A percentile compares a stretch with the other conserved stretches of the same genome.
phyloP scores from a whole-genome alignment of 2,113 vertebrate species.

The Sebastes fasciatus region DNA sequence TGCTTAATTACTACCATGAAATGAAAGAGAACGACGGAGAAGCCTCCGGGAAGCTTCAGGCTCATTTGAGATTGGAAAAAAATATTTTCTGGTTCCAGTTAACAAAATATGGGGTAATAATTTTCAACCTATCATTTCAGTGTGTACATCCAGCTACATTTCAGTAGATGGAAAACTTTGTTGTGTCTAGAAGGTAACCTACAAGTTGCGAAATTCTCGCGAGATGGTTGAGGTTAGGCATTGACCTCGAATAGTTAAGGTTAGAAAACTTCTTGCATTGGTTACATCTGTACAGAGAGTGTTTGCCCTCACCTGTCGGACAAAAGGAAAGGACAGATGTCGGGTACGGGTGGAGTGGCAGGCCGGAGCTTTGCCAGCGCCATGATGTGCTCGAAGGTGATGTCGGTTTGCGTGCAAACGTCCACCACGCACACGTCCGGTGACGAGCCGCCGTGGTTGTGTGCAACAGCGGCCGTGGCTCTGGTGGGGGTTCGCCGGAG shows the following conservation, averaged over 20 bases:
- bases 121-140: not conserved
- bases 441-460: slow-evolving; percentile 54
- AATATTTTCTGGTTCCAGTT: not conserved
- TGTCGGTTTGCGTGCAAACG: slow-evolving; percentile 95
- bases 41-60: slow-evolving; percentile 7
- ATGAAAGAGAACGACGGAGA: slow-evolving; percentile 23
- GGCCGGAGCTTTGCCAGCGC: slow-evolving; percentile 93
- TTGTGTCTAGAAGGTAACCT: no score
- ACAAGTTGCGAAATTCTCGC: no score
- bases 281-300: not conserved
- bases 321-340: slow-evolving; percentile 95
- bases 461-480: slow-evolving; percentile 14
- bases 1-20: slow-evolving; percentile 45
- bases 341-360: slow-evolving; percentile 93
- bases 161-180: not conserved
- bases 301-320: slow-evolving; percentile 90
- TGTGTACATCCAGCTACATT: not conserved
- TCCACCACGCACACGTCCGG: slow-evolving; percentile 87
- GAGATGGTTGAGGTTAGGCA: no score
- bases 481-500: slow-evolving; percentile 85
- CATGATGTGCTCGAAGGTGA: slow-evolving; percentile 97
- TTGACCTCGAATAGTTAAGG: no score
- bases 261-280: not conserved
- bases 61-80: slow-evolving; percentile 13
- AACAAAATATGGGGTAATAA: not conserved